Conservation (phyloP, 1,140 invertebrate species). For the Sarcophaga peregrina region DNA sequence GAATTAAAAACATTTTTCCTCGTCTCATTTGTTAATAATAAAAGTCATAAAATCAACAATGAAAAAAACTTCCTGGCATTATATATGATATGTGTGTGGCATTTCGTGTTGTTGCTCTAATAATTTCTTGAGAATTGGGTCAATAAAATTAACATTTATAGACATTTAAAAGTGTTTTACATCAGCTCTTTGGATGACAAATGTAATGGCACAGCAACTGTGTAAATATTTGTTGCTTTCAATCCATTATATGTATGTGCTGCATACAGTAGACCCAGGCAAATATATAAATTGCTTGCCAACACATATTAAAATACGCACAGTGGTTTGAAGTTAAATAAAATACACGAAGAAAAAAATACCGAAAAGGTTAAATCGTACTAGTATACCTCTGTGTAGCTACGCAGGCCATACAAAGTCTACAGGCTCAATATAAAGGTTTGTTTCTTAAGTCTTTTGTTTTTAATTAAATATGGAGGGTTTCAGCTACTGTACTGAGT, state of each 20-base stretch:
- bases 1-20: neutral
- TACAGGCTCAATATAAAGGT: no score
- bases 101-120: slow-evolving; percentile 32
- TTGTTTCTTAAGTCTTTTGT: slow-evolving; percentile 1
- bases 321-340: neutral
- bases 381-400: neutral
- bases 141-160: slow-evolving; percentile 42
- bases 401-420: neutral
- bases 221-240: slow-evolving; percentile 26
- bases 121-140: slow-evolving; percentile 38
- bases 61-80: slow-evolving; percentile 26
- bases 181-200: slow-evolving; percentile 25
- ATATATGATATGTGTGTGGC: neutral
- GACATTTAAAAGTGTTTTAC: slow-evolving; percentile 12
- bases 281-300: neutral
- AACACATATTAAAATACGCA: neutral
- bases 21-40: neutral
- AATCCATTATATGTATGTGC: neutral
- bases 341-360: no score
- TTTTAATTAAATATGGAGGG: neutral
- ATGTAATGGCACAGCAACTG: slow-evolving; percentile 30
- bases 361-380: no score
- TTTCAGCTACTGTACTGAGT: no score
- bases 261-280: neutral
- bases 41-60: neutral